These are phyloP conservation scores for Charanyca ferruginea DNA, from an alignment of 2,888 invertebrate genomes.

Conservation along the genomic window DNA sequence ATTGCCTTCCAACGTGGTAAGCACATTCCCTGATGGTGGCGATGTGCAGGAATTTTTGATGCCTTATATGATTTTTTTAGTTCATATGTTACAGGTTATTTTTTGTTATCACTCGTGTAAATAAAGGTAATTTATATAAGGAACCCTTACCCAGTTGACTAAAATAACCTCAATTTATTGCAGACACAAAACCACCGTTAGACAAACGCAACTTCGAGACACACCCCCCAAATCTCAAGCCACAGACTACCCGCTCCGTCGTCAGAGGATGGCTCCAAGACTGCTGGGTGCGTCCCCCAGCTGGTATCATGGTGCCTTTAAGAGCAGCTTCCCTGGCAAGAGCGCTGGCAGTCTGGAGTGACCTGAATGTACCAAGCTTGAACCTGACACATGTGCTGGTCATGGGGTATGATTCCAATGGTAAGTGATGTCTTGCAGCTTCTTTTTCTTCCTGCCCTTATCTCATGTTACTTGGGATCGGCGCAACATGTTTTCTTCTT, in stretches of 20 bases:
- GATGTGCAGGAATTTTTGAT: too few relatives aligned
- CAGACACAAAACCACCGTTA: conserved; percentile 61
- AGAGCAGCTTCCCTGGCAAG: conserved; percentile 80
- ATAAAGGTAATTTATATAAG: too few relatives aligned
- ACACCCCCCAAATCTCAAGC: conserved; percentile 51
- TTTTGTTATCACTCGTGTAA: too few relatives aligned
- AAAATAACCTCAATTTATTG: background rate
- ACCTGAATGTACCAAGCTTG: conserved; percentile 78
- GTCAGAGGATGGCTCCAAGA: conserved; percentile 86
- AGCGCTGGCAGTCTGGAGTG: conserved; percentile 85
- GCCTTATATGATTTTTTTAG: too few relatives aligned
- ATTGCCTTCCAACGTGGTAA: too few relatives aligned
- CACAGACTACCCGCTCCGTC: conserved; percentile 75
- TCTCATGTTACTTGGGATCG: too few relatives aligned
- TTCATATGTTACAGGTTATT: too few relatives aligned
- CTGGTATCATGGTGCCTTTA: conserved; percentile 86
- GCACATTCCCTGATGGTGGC: too few relatives aligned
- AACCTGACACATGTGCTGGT: conserved; percentile 84
- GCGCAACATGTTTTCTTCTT: too few relatives aligned
- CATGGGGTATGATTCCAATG: conserved; percentile 87
- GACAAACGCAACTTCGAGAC: conserved; percentile 71
- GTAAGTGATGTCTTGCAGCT: conserved; percentile 76
- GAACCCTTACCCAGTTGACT: too few relatives aligned
- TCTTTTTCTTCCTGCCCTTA: too few relatives aligned
- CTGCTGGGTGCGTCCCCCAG: conserved; percentile 85